Evolutionary conservation across 2,797 vertebrate species (phyloP).

Genomic region (Botia almorhae): DNA sequence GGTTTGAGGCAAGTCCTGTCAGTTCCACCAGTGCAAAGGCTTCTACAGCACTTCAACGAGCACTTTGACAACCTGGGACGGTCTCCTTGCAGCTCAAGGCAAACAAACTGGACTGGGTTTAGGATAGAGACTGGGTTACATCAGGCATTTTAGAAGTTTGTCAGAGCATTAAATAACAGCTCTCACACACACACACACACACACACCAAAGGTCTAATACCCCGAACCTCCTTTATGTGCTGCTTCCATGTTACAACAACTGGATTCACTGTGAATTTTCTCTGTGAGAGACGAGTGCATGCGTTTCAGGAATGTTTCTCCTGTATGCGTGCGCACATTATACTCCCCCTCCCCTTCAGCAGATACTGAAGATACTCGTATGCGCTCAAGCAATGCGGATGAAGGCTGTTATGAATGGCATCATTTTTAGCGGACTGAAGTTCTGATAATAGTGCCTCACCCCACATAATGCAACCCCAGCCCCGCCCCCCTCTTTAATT

Average conservation of each 20-base stretch:
- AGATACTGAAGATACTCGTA: constrained; percentile 62
- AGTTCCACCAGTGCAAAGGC: constrained; percentile 70
- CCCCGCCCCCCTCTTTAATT: constrained; percentile 23
- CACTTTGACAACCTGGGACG: constrained; percentile 70
- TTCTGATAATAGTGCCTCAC: constrained; percentile 71
- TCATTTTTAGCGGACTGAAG: constrained; percentile 70
- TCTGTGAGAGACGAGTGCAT: constrained; percentile 44
- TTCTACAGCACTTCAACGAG: constrained; percentile 66
- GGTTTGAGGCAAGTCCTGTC: constrained; percentile 64
- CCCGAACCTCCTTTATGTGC: constrained; percentile 66
- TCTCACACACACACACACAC: constrained; percentile 72
- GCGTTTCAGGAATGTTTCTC: constrained; percentile 76
- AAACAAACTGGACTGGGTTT: constrained; percentile 42
- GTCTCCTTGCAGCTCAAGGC: constrained; percentile 42
- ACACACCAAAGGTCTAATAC: constrained; percentile 82
- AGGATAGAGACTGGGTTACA: constrained; percentile 35
- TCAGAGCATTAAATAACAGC: constrained; percentile 69
- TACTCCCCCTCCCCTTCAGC: constrained; percentile 62
- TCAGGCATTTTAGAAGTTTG: constrained; percentile 5
- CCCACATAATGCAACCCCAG: constrained; percentile 3
- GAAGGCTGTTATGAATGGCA: constrained; percentile 71
- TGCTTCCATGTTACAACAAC: constrained; percentile 82
- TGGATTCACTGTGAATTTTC: constrained; percentile 85
- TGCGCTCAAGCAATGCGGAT: constrained; percentile 79
- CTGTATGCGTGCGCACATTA: constrained; percentile 54